Base-by-base conservation (phyloP, 1,140 invertebrate species). In the Venustaconcha ellipsiformis region DNA sequence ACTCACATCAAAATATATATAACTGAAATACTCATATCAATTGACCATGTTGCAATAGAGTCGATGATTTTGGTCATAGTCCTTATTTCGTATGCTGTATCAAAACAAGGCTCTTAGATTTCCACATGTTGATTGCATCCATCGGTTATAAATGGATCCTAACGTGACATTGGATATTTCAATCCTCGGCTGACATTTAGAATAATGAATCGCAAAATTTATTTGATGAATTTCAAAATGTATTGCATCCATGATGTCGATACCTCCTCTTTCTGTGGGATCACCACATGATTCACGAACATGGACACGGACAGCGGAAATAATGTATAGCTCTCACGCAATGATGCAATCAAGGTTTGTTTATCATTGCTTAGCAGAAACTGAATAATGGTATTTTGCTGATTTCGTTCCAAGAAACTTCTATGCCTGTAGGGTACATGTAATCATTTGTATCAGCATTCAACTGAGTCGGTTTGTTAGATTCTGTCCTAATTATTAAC, bases 281-380 rank as follows among this genome's bases (percentile, higher is more conserved):
- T 48, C 14, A 17, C 75, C 75, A 68, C 75, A 77, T 23, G 23
- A 14, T 3, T 57, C 69, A 57, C 57, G 37, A 30, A 37, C 72
- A n/a, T 77, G 75, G 2, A 77, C 75, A 1, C 64, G 69, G 14
- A 57, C 75, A 17, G 72, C 68, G 11, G 69, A 69, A 17, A 77
- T 65, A 20, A 77, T 57, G 59, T 77, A 77, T 70, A 77, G 58
- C 57, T 77, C 75, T n/a, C 75, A 69, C 13, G 60, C 20, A n/a
- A 62, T 67, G 48, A 67, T 59, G 23, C 66, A 48, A 17, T 66
- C 20, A 13, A 37, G 37, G 12, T 63, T 14, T n/a, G 60, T 58
- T 56, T 63, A 3, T 30, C 12, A 55, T 37, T 37, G 18, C 37
- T 20, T 17, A 37, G 37, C 75, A 77, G 20, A 58, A 13, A 13